Evolutionary conservation across 30 jellyfish, hydroid and myxozoan species (phyloP).

Genomic region (Aurelia sp.): DNA sequence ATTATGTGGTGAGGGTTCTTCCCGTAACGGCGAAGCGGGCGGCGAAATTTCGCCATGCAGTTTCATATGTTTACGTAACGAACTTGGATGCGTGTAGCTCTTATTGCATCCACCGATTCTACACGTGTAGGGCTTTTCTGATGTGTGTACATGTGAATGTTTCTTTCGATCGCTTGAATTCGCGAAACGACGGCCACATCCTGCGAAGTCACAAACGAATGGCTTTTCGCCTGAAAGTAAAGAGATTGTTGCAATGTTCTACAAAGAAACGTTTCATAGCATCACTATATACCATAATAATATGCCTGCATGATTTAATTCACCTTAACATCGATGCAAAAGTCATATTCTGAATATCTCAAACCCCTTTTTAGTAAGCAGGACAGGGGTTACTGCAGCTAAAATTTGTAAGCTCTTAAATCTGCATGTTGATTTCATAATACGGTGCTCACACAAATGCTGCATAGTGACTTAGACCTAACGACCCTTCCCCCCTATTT

Average conservation of each 20-base stretch:
- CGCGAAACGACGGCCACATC: constrained; percentile 93
- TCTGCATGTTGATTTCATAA: too few species aligned
- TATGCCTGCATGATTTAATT: too few species aligned
- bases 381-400: too few species aligned
- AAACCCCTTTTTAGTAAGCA: too few species aligned
- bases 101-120: constrained; percentile 88
- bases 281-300: too few species aligned
- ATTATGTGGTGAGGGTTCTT: constrained; percentile 19
- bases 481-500: too few species aligned
- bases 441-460: too few species aligned
- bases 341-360: too few species aligned
- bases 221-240: constrained; percentile 77
- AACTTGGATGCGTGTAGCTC: constrained; percentile 95
- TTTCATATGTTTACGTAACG: constrained; percentile 87
- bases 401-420: too few species aligned
- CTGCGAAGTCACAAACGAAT: constrained; percentile 86
- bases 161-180: constrained; percentile 84
- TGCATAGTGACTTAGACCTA: too few species aligned
- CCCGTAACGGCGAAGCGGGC: constrained; percentile 46
- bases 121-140: constrained; percentile 91
- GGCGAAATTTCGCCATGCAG: constrained; percentile 92
- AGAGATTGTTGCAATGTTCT: neutral
- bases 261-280: neutral
- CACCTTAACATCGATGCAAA: too few species aligned
- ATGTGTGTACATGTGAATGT: constrained; percentile 88